Evolutionary conservation across 2,888 invertebrate species (phyloP).

Genomic region (Branchellion lobata): DNA sequence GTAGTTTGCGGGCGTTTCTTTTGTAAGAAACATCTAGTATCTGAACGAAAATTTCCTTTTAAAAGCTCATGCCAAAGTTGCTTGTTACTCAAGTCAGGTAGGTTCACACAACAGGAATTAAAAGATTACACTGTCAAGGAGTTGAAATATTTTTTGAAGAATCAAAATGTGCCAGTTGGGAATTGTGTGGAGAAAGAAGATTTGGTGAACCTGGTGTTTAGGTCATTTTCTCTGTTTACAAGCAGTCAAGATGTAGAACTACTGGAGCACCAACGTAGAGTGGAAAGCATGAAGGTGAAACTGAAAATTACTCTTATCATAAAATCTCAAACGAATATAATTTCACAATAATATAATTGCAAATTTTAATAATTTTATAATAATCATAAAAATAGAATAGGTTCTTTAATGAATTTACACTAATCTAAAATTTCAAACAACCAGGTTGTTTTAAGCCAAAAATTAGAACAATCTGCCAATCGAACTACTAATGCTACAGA

Average conservation of each 20-base stretch:
- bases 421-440: too few relatives aligned
- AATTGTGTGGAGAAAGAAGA: slow-evolving; percentile 60
- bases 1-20: slow-evolving; percentile 7
- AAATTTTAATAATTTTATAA: too few relatives aligned
- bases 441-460: background rate
- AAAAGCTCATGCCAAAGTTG: slow-evolving; percentile 57
- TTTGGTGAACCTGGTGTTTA: slow-evolving; percentile 58
- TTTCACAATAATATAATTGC: too few relatives aligned
- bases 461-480: background rate
- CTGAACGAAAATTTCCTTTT: too few relatives aligned
- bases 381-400: too few relatives aligned
- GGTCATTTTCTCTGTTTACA: slow-evolving; percentile 43
- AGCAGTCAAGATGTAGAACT: slow-evolving; percentile 52
- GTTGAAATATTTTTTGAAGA: slow-evolving; percentile 56
- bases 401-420: too few relatives aligned
- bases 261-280: slow-evolving; percentile 50
- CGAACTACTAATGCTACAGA: background rate
- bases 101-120: slow-evolving; percentile 56
- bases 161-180: slow-evolving; percentile 55
- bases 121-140: slow-evolving; percentile 58
- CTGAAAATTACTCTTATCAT: too few relatives aligned
- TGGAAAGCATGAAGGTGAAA: slow-evolving; percentile 49
- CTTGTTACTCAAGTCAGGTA: slow-evolving; percentile 55
- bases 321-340: too few relatives aligned
- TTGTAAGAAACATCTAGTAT: slow-evolving; percentile 31